phyloP scores from a whole-genome alignment of 2,888 invertebrate species.

The Cabera pusaria region DNA sequence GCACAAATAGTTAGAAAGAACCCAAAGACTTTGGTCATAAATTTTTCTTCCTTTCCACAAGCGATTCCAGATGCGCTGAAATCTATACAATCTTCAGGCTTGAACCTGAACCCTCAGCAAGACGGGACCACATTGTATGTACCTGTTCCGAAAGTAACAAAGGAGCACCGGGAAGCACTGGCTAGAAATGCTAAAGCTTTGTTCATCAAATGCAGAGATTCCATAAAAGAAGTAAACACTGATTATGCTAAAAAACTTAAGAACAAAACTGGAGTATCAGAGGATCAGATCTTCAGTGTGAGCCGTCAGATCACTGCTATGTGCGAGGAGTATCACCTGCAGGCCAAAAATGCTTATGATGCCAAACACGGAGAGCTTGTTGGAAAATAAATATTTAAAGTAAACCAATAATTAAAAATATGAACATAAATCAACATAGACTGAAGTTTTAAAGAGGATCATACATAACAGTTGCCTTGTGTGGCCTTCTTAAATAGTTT shows the following conservation, averaged over 20 bases:
- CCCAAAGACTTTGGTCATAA: constrained; percentile 92
- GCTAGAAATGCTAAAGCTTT: constrained; percentile 94
- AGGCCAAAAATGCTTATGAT: constrained; percentile 74
- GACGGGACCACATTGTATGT: constrained; percentile 96
- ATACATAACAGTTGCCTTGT: too few species aligned
- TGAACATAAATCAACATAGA: too few species aligned
- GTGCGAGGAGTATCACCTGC: constrained; percentile 85
- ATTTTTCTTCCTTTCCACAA: constrained; percentile 93
- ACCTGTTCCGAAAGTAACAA: constrained; percentile 95
- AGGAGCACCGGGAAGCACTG: constrained; percentile 94
- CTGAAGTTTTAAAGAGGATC: too few species aligned
- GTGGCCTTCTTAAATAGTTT: too few species aligned
- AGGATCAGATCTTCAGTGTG: constrained; percentile 86
- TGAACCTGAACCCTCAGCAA: constrained; percentile 97
- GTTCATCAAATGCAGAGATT: constrained; percentile 90
- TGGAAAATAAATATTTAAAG: constrained; percentile 64
- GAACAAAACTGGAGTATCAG: constrained; percentile 86
- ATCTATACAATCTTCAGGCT: constrained; percentile 90
- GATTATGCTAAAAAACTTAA: constrained; percentile 88
- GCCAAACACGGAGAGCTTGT: constrained; percentile 90
- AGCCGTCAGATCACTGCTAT: constrained; percentile 88
- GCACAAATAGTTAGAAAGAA: constrained; percentile 94
- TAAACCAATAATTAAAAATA: too few species aligned
- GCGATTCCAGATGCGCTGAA: constrained; percentile 91
- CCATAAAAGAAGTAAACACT: constrained; percentile 89